Conservation (phyloP, 2,888 invertebrate genomes). For the Caradrina clavipalpis region DNA sequence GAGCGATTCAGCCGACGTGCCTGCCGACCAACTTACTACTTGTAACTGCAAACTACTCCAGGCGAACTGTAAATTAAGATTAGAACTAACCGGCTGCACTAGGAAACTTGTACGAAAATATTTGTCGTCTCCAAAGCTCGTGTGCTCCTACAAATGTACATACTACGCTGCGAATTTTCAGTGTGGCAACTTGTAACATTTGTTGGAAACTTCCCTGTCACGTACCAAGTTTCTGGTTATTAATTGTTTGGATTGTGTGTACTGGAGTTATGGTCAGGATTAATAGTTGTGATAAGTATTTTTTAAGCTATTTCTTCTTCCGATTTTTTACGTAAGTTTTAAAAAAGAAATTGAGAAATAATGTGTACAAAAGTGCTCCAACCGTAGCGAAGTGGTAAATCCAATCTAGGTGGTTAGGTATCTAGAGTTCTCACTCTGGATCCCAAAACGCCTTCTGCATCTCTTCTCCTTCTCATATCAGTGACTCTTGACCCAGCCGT, state of each 20-base stretch:
- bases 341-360: too few relatives aligned
- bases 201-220: conserved; percentile 56
- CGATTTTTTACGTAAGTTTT: too few relatives aligned
- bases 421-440: too few relatives aligned
- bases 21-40: conserved; percentile 67
- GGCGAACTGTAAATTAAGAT: conserved; percentile 82
- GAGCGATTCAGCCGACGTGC: conserved; percentile 44
- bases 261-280: conserved; percentile 14
- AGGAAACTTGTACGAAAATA: conserved; percentile 76
- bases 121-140: conserved; percentile 72
- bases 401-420: too few relatives aligned
- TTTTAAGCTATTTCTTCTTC: neutral
- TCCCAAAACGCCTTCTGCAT: too few relatives aligned
- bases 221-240: conserved; percentile 53
- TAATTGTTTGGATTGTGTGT: conserved; percentile 47
- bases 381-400: too few relatives aligned
- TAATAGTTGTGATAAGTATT: neutral
- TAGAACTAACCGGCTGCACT: conserved; percentile 76
- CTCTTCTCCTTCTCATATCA: too few relatives aligned
- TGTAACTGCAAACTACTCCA: conserved; percentile 70
- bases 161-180: conserved; percentile 50
- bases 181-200: conserved; percentile 58
- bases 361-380: too few relatives aligned
- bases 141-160: conserved; percentile 54
- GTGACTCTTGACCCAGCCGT: too few relatives aligned